Percentiles rank a stretch among this genome's conserved stretches.
phyloP scores from a whole-genome alignment of 2,113 vertebrate species.

The Alaudala cheleensis region DNA sequence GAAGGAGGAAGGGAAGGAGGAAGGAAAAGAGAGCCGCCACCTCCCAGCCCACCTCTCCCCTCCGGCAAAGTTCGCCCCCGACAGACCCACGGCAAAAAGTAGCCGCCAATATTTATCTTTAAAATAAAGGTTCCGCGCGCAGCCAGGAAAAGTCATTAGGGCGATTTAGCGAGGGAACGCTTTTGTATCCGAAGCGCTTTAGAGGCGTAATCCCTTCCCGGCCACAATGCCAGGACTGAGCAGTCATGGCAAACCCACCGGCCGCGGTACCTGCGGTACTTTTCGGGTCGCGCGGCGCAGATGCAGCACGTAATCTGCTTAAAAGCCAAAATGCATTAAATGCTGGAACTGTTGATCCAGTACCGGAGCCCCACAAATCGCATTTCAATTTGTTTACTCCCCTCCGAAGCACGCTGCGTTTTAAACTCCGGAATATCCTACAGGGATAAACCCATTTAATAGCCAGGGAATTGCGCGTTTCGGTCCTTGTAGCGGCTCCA shows the following conservation, averaged over 20 bases:
- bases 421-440: constrained; percentile 64
- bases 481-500: constrained; percentile 5
- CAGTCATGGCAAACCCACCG: neutral
- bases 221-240: constrained; percentile 26
- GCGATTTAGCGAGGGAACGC: neutral
- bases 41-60: neutral
- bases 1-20: no score
- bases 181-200: neutral
- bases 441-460: constrained; percentile 64
- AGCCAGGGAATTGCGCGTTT: constrained; percentile 65
- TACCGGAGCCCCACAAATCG: neutral
- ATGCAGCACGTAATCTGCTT: constrained; percentile 28
- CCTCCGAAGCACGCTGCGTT: constrained; percentile 17
- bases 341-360: neutral
- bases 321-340: constrained; percentile 57
- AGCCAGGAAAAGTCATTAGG: constrained; percentile 14
- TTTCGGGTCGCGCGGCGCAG: constrained; percentile 1
- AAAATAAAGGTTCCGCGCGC: neutral
- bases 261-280: constrained; percentile 40
- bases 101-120: neutral
- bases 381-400: constrained; percentile 47
- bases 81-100: neutral
- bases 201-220: constrained; percentile 13
- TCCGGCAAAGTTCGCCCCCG: neutral
- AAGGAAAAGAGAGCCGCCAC: neutral